Evolutionary conservation across 2,888 invertebrate species (phyloP).

Genomic region (Hoplodrina blanda): DNA sequence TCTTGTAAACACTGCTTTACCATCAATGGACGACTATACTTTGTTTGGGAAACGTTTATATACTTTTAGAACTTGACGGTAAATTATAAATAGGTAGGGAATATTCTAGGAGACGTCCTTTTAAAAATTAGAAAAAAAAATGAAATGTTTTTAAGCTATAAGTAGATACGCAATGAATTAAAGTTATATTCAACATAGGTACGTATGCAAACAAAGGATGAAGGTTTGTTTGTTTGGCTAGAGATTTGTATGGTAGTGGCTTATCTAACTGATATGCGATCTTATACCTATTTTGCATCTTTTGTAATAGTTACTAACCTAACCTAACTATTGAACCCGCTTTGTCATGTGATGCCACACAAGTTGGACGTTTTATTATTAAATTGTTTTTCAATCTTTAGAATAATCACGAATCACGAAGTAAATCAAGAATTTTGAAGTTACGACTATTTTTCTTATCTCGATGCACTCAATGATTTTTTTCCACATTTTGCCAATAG

Average conservation of each 20-base stretch:
- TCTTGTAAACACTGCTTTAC: constrained; percentile 64
- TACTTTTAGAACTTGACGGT: constrained; percentile 32
- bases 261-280: constrained; percentile 35
- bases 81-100: constrained; percentile 21
- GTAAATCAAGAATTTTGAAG: neutral
- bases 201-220: neutral
- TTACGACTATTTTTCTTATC: too few relatives aligned
- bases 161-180: neutral
- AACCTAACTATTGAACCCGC: constrained; percentile 20
- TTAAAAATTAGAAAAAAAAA: too few relatives aligned
- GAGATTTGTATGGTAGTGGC: constrained; percentile 9
- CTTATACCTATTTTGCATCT: constrained; percentile 3
- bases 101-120: neutral
- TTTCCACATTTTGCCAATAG: neutral
- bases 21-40: constrained; percentile 58
- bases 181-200: neutral
- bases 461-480: neutral
- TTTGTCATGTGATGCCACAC: constrained; percentile 15
- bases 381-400: too few relatives aligned
- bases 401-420: too few relatives aligned
- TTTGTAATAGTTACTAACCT: constrained; percentile 37
- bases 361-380: neutral
- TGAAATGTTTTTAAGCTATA: neutral
- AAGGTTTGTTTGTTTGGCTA: constrained; percentile 10
- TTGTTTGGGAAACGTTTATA: constrained; percentile 55